Evolutionary conservation across 2,888 invertebrate genomes (phyloP).

Genomic region (Aelia acuminata): DNA sequence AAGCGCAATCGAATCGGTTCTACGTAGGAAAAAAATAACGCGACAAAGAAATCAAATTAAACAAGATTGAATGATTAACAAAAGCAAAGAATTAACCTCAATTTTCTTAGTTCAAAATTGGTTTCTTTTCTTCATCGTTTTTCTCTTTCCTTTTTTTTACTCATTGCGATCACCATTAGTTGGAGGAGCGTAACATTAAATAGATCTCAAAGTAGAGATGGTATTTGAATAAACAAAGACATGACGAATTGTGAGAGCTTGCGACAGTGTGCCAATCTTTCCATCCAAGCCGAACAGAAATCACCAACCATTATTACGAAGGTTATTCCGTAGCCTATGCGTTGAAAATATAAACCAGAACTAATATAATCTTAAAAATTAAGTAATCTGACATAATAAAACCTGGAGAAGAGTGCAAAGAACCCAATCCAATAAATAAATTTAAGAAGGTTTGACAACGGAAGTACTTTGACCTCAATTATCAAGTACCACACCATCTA

Average conservation of each 20-base stretch:
- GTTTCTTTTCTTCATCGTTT: background rate
- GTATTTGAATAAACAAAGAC: conserved; percentile 29
- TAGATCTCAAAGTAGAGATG: background rate
- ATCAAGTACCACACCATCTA: too few species aligned
- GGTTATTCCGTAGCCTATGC: background rate
- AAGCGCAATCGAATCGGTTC: background rate
- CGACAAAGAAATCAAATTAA: background rate
- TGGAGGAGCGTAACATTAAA: conserved; percentile 5
- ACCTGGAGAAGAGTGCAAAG: too few species aligned
- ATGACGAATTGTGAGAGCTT: background rate
- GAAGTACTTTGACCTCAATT: too few species aligned
- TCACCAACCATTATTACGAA: background rate
- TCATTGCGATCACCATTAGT: background rate
- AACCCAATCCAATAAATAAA: too few species aligned
- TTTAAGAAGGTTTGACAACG: too few species aligned
- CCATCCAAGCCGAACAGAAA: background rate
- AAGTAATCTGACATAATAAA: too few species aligned
- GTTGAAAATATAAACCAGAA: background rate
- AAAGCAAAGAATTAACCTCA: background rate
- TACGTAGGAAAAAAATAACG: background rate
- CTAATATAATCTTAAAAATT: too few species aligned
- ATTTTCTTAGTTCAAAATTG: background rate
- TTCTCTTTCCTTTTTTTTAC: background rate
- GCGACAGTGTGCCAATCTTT: background rate
- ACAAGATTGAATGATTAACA: background rate